Base-by-base conservation (phyloP, 2,888 invertebrate species). In the Smittia aterrima region DNA sequence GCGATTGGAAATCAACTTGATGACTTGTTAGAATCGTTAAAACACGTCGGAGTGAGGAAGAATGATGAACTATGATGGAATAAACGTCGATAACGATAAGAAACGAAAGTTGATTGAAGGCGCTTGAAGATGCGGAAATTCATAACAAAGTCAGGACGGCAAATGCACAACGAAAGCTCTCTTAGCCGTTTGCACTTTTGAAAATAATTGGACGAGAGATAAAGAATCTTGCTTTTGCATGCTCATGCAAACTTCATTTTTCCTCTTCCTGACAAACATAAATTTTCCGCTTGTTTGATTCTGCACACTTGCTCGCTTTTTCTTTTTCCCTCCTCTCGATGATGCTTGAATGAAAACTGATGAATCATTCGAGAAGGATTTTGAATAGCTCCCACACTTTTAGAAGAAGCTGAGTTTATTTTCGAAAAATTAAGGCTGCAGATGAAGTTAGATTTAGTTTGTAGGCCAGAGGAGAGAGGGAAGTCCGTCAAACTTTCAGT, bases 1-100 rank as follows among this genome's bases (percentile, higher is more conserved):
- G 47, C 47, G 24, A 71, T 71, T 47, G 27, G 18, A 70, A 38
- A 70, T 70, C 20, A 53, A 71, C 70, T 54, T 25, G 70, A 71
- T 58, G 58, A 58, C 58, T 58, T 58, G 58, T 58, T 20, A 22
- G 18, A 58, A 58, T 22, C 58, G 22, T 7, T 58, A n/a, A 32
- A 47, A 47, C 47, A 47, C 47, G n/a, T n/a, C 20, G 20, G 58
- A 11, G 22, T 2, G 22, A 58, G n/a, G 13, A 58, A 58, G 18
- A 2, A 18, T 58, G 58, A 58, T 58, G 58, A 58, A 58, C 9
- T 58, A 58, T 58, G 58, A 22, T 22, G 58, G 58, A 58, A 58
- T 7, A 58, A 58, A 22, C 58, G 18, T 58, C 58, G 13, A 58
- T 58, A 58, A 7, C 47, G n/a, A 58, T 47, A 22, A 58, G 22